Conservation (phyloP, 2,797 vertebrate species). For the Adrianichthys oophorus region DNA sequence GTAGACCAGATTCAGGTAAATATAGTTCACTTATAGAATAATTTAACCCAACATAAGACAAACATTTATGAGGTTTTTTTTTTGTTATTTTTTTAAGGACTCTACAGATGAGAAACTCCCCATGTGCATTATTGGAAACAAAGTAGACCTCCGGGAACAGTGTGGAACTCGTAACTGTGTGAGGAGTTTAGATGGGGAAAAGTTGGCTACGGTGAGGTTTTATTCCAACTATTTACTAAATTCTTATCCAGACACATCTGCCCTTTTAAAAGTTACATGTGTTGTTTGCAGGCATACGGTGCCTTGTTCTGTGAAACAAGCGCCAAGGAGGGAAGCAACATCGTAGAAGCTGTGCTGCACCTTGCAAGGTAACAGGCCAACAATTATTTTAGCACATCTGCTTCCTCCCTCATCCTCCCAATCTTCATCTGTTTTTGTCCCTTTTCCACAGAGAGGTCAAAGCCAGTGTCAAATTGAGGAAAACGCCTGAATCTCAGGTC, state of each 20-base stretch:
- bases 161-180: constrained; percentile 51
- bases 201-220: constrained; percentile 71
- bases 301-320: constrained; percentile 81
- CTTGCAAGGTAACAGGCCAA: constrained; percentile 66
- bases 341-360: constrained; percentile 77
- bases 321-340: constrained; percentile 77
- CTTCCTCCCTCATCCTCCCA: neutral
- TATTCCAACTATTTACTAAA: constrained; percentile 2
- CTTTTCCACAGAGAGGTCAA: constrained; percentile 71
- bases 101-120: constrained; percentile 61
- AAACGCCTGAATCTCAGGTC: constrained; percentile 36
- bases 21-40: neutral
- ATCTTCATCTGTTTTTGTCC: constrained; percentile 1
- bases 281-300: constrained; percentile 63
- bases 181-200: constrained; percentile 68
- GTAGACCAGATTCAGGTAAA: constrained; percentile 80
- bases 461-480: constrained; percentile 54
- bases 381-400: no score
- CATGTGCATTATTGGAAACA: constrained; percentile 80
- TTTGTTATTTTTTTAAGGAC: constrained; percentile 54
- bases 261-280: constrained; percentile 15
- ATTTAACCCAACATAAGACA: neutral
- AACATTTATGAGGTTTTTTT: no score
- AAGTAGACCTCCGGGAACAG: constrained; percentile 69
- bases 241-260: constrained; percentile 6